A percentile compares a stretch with the other conserved stretches of the same genome.
Conservation (phyloP, 2,113 vertebrate genomes). For the Poecilia latipinna region DNA sequence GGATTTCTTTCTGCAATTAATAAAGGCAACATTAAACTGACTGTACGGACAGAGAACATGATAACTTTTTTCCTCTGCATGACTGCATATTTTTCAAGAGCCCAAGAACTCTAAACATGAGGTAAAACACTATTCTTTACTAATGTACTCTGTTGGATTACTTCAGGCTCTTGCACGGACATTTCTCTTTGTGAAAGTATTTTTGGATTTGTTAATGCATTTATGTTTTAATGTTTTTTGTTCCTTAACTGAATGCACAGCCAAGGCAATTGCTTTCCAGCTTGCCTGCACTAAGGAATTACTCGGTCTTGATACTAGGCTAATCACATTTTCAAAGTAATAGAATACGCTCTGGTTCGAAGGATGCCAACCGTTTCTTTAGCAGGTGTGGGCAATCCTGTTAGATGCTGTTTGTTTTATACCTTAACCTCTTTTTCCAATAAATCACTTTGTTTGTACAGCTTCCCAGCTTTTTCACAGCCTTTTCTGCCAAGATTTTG, state of each 20-base stretch:
- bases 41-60: neutral
- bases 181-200: too few species aligned
- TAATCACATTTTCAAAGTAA: conserved; percentile 38
- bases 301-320: neutral
- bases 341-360: conserved; percentile 53
- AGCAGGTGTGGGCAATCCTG: conserved; percentile 76
- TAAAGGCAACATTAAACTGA: neutral
- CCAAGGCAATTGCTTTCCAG: neutral
- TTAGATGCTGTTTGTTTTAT: conserved; percentile 67
- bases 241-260: neutral
- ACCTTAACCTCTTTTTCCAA: conserved; percentile 68
- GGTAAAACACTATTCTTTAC: too few species aligned
- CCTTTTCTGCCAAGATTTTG: conserved; percentile 59
- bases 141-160: too few species aligned
- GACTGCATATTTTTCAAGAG: neutral
- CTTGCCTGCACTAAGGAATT: neutral
- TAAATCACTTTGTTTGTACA: conserved; percentile 64
- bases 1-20: neutral
- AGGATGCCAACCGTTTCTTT: conserved; percentile 62
- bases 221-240: neutral
- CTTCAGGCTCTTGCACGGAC: too few species aligned
- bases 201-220: neutral
- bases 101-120: neutral
- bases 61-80: neutral
- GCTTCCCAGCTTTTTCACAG: conserved; percentile 38